A percentile compares a stretch with the other conserved stretches of the same genome.
These are phyloP conservation scores for Drosophila kohkoa DNA, from an alignment of 1,140 invertebrate species.

Conservation along the genomic window DNA sequence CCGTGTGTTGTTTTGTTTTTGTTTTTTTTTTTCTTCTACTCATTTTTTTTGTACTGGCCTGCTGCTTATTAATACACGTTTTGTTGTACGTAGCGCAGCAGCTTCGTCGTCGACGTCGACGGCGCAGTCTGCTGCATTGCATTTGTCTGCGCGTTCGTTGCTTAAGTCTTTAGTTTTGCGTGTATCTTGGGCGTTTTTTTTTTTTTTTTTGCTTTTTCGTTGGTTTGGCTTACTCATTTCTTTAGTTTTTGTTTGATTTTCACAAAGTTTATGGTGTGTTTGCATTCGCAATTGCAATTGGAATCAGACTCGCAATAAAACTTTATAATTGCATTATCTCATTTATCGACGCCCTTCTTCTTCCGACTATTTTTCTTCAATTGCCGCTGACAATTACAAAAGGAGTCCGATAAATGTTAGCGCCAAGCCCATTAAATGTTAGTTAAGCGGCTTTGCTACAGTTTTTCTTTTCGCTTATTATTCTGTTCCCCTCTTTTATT, in stretches of 20 bases:
- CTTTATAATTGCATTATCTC: constrained; percentile 28
- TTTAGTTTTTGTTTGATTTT: constrained; percentile 43
- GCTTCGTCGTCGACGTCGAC: constrained; percentile 20
- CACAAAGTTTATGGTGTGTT: constrained; percentile 33
- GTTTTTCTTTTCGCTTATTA: constrained; percentile 19
- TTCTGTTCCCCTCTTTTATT: neutral
- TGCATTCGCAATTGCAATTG: constrained; percentile 38
- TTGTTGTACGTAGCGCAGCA: constrained; percentile 57
- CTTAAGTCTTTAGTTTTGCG: constrained; percentile 79
- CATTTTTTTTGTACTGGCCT: constrained; percentile 59
- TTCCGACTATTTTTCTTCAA: neutral
- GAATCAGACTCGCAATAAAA: constrained; percentile 15
- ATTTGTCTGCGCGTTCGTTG: constrained; percentile 70
- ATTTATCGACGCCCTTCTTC: constrained; percentile 9
- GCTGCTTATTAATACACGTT: constrained; percentile 81
- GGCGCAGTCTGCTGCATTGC: constrained; percentile 25
- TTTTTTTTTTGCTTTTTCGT: neutral
- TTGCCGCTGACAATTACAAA: constrained; percentile 57
- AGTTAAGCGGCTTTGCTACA: constrained; percentile 70
- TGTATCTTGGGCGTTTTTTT: constrained; percentile 40
- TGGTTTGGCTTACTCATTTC: constrained; percentile 11
- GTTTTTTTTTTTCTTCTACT: constrained; percentile 45
- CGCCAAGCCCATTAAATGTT: constrained; percentile 69
- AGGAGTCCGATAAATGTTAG: constrained; percentile 66
- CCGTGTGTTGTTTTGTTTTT: constrained; percentile 55